Conservation (phyloP, 2,797 vertebrate species). For the Pangasius sanitwongsei region DNA sequence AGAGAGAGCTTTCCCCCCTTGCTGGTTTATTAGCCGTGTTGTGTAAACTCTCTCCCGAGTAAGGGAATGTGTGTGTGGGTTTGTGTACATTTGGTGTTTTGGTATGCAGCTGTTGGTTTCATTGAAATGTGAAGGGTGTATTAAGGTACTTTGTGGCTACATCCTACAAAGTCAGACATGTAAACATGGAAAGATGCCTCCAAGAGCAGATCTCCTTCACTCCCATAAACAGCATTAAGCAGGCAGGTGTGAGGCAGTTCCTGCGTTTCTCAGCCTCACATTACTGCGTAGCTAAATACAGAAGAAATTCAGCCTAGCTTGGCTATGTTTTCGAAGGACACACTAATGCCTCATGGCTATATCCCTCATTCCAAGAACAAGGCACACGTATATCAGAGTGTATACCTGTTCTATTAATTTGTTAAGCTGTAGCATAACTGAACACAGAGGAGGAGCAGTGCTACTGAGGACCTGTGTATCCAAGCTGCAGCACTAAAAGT, state of each 20-base stretch:
- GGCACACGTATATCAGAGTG: not conserved
- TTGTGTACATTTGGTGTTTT: constrained; percentile 14
- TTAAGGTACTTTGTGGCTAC: not conserved
- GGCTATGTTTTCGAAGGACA: not conserved
- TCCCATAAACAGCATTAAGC: not conserved
- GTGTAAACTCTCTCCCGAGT: constrained; percentile 3
- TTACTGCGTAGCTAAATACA: not conserved
- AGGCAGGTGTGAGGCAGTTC: not conserved
- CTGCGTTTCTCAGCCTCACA: not conserved
- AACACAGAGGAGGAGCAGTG: not conserved
- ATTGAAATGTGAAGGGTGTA: not conserved
- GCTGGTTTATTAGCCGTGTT: constrained; percentile 5
- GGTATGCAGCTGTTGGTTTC: constrained; percentile 19
- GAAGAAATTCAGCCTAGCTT: not conserved
- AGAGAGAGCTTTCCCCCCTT: too few species aligned
- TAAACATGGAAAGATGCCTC: constrained; percentile 19
- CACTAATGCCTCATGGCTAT: not conserved
- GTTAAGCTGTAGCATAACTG: not conserved
- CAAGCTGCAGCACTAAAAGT: not conserved
- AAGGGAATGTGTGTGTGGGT: not conserved
- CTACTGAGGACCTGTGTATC: not conserved
- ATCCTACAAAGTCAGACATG: not conserved
- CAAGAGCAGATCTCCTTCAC: not conserved
- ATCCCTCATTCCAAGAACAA: too few species aligned
- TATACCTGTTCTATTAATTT: not conserved